Percentiles rank a stretch among this genome's conserved stretches.
phyloP scores from a whole-genome alignment of 2,888 invertebrate genomes.

The Aphodius sticticus region DNA sequence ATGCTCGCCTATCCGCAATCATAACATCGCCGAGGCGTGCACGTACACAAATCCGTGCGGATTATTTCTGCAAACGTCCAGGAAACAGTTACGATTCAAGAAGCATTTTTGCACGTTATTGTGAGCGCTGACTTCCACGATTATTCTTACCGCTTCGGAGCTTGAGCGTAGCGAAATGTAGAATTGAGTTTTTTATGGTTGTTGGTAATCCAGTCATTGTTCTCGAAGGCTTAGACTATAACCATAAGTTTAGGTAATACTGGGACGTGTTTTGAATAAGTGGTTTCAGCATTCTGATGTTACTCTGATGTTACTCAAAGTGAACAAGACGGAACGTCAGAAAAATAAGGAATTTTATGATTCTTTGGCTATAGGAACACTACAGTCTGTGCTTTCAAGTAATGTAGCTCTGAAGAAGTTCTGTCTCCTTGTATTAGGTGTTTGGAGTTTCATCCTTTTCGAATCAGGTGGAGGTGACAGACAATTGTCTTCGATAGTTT shows the following conservation, averaged over 20 bases:
- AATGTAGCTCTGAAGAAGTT: no score
- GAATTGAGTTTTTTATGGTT: neutral
- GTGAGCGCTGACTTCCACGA: neutral
- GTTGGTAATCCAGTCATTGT: neutral
- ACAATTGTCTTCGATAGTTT: no score
- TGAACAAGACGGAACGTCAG: no score
- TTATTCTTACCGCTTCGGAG: neutral
- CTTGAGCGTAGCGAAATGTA: neutral
- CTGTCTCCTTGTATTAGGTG: no score
- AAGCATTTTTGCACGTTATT: neutral
- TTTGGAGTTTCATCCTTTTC: no score
- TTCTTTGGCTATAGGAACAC: no score
- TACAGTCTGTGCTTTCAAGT: no score
- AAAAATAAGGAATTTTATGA: no score
- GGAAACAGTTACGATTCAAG: constrained; percentile 4
- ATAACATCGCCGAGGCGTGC: neutral
- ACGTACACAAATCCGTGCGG: neutral
- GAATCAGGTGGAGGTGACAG: no score
- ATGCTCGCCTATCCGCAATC: neutral
- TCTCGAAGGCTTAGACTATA: neutral
- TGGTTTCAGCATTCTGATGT: no score
- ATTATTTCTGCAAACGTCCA: constrained; percentile 4
- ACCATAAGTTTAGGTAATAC: neutral
- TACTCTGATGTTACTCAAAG: no score
- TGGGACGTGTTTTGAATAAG: neutral